phyloP scores from a whole-genome alignment of 2,113 vertebrate species.

The Syrrhaptes paradoxus region DNA sequence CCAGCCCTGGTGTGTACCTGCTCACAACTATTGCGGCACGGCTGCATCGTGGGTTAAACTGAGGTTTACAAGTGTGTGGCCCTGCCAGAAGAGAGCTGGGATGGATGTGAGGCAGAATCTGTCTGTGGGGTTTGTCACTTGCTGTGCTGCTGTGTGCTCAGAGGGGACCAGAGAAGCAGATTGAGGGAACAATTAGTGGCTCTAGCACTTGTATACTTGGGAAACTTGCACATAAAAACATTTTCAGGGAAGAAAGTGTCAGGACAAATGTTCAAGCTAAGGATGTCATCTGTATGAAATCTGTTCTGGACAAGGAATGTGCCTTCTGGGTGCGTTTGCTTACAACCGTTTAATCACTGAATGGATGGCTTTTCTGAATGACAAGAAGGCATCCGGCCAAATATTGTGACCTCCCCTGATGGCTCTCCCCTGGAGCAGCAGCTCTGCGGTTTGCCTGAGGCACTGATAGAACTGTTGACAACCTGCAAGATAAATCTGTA shows the following conservation, averaged over 20 bases:
- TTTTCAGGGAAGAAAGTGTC: not conserved
- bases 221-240: rapidly evolving
- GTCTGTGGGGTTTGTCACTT: not conserved
- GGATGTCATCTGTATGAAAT: not conserved
- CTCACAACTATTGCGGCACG: too few relatives aligned
- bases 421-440: not conserved
- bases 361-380: not conserved
- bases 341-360: not conserved
- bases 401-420: not conserved
- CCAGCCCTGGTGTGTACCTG: rapidly evolving
- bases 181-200: not conserved
- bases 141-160: not conserved
- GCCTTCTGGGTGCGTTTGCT: not conserved
- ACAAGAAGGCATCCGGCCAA: not conserved
- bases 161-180: not conserved
- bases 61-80: too few relatives aligned
- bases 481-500: rapidly evolving
- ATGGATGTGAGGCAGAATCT: not conserved
- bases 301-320: not conserved
- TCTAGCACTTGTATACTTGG: not conserved
- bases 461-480: not conserved
- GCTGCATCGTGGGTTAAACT: not conserved
- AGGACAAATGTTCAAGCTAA: not conserved
- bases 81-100: rapidly evolving
- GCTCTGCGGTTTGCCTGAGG: not conserved